Base-by-base conservation (phyloP, 2,113 vertebrate genomes). In the Ailuropoda melanoleuca region DNA sequence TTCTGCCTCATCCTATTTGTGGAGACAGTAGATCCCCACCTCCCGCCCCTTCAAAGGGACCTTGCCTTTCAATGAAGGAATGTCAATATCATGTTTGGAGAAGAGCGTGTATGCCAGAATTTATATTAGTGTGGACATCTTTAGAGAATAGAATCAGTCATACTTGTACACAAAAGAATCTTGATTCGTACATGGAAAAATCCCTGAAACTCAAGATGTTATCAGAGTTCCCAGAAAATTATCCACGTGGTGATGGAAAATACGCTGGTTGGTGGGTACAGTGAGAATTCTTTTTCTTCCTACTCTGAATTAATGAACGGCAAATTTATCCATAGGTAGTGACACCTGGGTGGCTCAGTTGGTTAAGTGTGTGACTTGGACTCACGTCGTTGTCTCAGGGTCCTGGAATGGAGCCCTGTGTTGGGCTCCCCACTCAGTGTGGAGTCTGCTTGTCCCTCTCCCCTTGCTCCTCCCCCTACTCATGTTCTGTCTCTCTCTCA, bases 251-350 rank as follows among this genome's bases (percentile, higher is more conserved):
- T 97, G 26, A 68, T 93, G 5, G 74, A 93, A 85, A 93, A 55
- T 88, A 64, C 10, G 24, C 31, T 50, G 2, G 29, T 78, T 93
- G 50, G n/a, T 83, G 26, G 43, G 11, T 72, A n/a, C 34, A 86
- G 5, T 82, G 34, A 93, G 66, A 37, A 77, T 82, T 85, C 50
- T 89, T 64, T 97, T 88, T 48, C 31, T 46, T 93, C 70, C 89
- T 84, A 24, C 15, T 78, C 48, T 88, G 29, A 93, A 46, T 4
- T 88, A 26, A 83, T 70, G 29, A 94, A 50, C 3, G 84, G 74
- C 8, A 48, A 18, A 72, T 53, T 97, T 84, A 83, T 83, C 53
- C 23, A 15, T 78, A 56, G 34, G 29, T 37, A 68, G 34, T 18
- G 66, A 34, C 17, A 21, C 18, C 34, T 68, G 34, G 18, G 8